Evolutionary conservation across 2,797 vertebrate species (phyloP).

Genomic region (Hyperoplus immaculatus): DNA sequence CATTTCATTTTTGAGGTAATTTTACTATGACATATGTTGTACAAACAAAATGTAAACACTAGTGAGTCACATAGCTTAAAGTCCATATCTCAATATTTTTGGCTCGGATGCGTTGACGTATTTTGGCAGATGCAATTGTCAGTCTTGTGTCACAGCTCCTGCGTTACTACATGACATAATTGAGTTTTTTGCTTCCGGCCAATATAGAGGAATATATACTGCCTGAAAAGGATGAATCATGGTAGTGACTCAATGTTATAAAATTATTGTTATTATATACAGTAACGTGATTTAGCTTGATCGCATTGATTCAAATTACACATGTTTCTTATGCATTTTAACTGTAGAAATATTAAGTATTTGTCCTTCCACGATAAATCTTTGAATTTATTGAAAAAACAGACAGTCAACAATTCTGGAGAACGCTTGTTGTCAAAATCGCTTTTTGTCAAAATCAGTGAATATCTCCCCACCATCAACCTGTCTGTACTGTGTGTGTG

Average conservation of each 20-base stretch:
- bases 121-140: slow-evolving; percentile 42
- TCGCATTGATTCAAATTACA: slow-evolving; percentile 9
- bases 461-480: too few species aligned
- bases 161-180: slow-evolving; percentile 31
- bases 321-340: not conserved
- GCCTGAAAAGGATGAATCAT: slow-evolving; percentile 13
- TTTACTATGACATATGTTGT: too few species aligned
- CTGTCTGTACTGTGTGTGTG: too few species aligned
- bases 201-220: slow-evolving; percentile 10
- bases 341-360: not conserved
- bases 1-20: too few species aligned
- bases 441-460: too few species aligned
- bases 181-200: slow-evolving; percentile 26
- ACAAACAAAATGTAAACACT: too few species aligned
- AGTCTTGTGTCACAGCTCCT: slow-evolving; percentile 38
- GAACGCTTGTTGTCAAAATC: too few species aligned
- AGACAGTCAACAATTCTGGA: too few species aligned
- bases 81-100: not conserved
- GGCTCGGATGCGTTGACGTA: slow-evolving; percentile 20
- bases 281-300: not conserved
- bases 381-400: too few species aligned
- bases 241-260: not conserved
- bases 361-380: too few species aligned
- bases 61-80: too few species aligned
- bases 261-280: slow-evolving; percentile 6